phyloP scores from a whole-genome alignment of 2,888 invertebrate species.

The Tiliacea citrago region DNA sequence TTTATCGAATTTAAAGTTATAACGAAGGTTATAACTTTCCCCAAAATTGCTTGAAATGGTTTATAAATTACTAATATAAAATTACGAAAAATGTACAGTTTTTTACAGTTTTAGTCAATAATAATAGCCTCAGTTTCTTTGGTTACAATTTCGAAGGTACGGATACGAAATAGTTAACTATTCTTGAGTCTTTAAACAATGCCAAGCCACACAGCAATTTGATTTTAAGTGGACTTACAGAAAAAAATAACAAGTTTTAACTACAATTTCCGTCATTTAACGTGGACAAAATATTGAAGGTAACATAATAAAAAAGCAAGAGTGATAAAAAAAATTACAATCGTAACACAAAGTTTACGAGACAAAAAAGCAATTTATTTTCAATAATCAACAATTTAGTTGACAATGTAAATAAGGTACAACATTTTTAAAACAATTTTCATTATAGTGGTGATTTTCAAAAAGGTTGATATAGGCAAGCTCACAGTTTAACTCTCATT shows the following conservation, averaged over 20 bases:
- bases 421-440: neutral
- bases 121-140: slow-evolving; percentile 5
- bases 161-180: neutral
- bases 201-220: neutral
- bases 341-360: neutral
- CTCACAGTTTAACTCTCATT: neutral
- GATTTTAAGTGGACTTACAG: neutral
- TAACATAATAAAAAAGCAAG: neutral
- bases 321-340: neutral
- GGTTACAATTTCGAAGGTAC: slow-evolving; percentile 1
- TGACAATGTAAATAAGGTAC: neutral
- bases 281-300: neutral
- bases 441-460: neutral
- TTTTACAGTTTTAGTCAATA: neutral
- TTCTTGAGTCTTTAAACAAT: neutral
- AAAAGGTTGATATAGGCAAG: neutral
- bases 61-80: neutral
- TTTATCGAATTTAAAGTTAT: neutral
- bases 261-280: no score
- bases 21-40: neutral
- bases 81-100: neutral
- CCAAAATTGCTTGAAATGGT: neutral
- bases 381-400: neutral
- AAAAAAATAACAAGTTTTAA: neutral
- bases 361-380: neutral